Evolutionary conservation across 2,797 vertebrate genomes (phyloP).

Genomic region (Antrozous pallidus): DNA sequence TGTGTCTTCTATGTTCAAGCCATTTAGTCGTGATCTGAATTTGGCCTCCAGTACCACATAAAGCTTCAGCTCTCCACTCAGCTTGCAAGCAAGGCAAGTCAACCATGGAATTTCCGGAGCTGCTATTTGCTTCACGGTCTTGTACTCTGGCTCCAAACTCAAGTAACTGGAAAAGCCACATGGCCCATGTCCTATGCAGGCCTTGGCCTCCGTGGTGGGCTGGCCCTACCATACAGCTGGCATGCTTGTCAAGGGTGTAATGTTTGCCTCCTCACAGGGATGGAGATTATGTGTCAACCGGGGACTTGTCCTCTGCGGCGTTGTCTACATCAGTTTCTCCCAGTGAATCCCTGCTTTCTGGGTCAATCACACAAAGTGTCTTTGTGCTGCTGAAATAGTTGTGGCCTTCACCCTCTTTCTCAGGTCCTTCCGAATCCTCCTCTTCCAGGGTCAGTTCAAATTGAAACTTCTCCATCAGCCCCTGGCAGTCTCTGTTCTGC

Average conservation of each 20-base stretch:
- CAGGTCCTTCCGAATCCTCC: conserved; percentile 91
- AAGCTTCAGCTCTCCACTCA: conserved; percentile 80
- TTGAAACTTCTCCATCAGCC: conserved; percentile 91
- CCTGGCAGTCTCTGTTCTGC: conserved; percentile 86
- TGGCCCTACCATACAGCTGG: conserved; percentile 82
- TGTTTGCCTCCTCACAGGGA: conserved; percentile 59
- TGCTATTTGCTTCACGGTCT: conserved; percentile 82
- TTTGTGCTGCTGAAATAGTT: conserved; percentile 84
- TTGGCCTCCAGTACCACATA: conserved; percentile 79
- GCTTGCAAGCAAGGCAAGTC: conserved; percentile 83
- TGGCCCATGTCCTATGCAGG: conserved; percentile 83
- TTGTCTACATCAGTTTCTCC: conserved; percentile 89
- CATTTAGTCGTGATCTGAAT: conserved; percentile 80
- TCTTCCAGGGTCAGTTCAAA: conserved; percentile 94
- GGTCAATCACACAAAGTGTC: conserved; percentile 80
- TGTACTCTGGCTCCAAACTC: conserved; percentile 90
- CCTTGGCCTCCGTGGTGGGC: conserved; percentile 87
- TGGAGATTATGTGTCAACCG: conserved; percentile 91
- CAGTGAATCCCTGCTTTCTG: conserved; percentile 74
- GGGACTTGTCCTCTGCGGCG: conserved; percentile 92
- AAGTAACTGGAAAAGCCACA: conserved; percentile 88
- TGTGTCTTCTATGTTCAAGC: conserved; percentile 86
- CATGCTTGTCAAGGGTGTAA: conserved; percentile 75
- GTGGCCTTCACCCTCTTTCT: conserved; percentile 81
- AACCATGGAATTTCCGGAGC: conserved; percentile 92